Conservation (phyloP, 2,888 invertebrate genomes). For the Dryadula phaetusa region DNA sequence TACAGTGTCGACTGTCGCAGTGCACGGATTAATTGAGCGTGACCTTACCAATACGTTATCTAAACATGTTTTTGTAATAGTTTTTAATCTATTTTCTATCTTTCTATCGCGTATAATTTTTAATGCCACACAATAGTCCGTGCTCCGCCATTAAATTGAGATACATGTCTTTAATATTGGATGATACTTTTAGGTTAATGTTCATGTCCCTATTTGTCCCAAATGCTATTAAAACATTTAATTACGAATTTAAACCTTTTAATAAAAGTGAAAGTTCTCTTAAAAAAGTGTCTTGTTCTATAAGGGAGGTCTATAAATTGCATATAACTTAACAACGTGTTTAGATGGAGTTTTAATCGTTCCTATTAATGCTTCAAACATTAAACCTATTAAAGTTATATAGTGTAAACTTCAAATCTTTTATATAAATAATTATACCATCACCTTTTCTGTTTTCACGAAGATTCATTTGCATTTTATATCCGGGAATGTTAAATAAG, state of each 20-base stretch:
- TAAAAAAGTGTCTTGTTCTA: slow-evolving; percentile 3
- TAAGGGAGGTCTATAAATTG: slow-evolving; percentile 1
- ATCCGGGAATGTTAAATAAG: background rate
- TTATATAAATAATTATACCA: background rate
- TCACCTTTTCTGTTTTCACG: too few species aligned
- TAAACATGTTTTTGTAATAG: background rate
- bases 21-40: background rate
- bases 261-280: background rate
- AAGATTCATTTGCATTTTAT: too few species aligned
- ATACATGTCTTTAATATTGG: background rate
- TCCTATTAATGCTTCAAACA: background rate
- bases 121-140: background rate
- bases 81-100: background rate
- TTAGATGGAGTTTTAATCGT: background rate
- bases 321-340: background rate
- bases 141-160: background rate
- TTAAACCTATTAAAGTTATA: background rate
- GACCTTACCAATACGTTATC: background rate
- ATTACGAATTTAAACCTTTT: background rate
- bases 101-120: too few species aligned
- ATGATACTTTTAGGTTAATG: background rate
- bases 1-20: background rate
- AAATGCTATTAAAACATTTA: background rate
- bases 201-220: background rate
- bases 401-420: background rate